These are phyloP conservation scores for Rhea pennata DNA, from an alignment of 2,113 vertebrate genomes.

Conservation along the genomic window DNA sequence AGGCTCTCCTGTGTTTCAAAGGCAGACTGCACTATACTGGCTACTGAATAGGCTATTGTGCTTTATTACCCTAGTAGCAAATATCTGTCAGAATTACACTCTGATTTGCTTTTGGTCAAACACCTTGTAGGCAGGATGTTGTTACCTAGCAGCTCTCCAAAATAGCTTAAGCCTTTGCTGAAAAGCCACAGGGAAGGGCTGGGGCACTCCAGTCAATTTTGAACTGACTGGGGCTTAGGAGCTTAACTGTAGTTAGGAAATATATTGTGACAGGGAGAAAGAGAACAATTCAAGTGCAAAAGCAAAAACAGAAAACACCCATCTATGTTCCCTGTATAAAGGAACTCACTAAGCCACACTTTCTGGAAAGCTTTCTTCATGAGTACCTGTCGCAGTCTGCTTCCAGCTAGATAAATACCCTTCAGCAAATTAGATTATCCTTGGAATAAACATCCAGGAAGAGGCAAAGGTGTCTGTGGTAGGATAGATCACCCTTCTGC, in stretches of 20 bases:
- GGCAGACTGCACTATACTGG: not conserved
- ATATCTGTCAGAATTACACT: not conserved
- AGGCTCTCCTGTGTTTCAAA: not conserved
- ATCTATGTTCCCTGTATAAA: not conserved
- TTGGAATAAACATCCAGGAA: not conserved
- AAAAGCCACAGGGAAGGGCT: not conserved
- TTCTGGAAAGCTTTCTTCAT: not conserved
- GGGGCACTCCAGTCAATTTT: not conserved
- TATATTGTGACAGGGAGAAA: not conserved
- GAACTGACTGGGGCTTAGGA: not conserved
- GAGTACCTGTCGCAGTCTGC: not conserved
- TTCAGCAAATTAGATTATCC: slow-evolving; percentile 18
- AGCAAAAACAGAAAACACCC: not conserved
- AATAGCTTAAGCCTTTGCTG: not conserved
- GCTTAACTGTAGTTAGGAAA: not conserved
- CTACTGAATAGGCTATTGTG: not conserved
- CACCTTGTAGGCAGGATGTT: not conserved
- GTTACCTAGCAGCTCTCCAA: not conserved
- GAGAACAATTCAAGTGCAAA: not conserved
- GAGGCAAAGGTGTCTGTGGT: not conserved
- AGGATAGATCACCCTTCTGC: not conserved
- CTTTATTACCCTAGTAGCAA: not conserved
- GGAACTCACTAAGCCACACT: not conserved
- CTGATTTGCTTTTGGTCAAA: not conserved
- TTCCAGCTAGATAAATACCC: not conserved